Base-by-base conservation (phyloP, 2,888 invertebrate genomes). In the Drosophila subquinaria region DNA sequence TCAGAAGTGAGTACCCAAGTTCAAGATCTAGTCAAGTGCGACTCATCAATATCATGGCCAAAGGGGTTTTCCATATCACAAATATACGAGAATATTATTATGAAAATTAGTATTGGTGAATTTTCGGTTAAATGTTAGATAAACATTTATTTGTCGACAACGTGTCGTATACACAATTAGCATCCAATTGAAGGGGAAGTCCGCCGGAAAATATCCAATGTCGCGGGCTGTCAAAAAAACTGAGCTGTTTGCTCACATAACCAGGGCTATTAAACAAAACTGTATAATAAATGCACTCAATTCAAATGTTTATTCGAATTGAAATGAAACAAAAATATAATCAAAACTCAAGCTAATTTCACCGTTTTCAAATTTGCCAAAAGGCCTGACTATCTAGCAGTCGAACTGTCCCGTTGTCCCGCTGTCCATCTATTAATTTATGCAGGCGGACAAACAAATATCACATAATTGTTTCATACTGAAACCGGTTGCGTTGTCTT, bases 41-140 rank as follows among this genome's bases (percentile, higher is more conserved):
- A 69, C 50, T 82, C 78, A 80, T 69, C 38, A 35, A 11, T 15
- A 38, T 35, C 30, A 50, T 40, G 0, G 23, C 10, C 1, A 10
- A 35, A 73, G 76, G 87, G 86, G 71, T 72, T 82, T 83, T 79
- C 74, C 68, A 63, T 2, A 30, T 20, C 33, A 40, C 4, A 33
- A 42, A 59, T 38, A 23, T 56, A 61, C 68, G 63, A 69, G 72
- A 75, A 74, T 20, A 13, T 38, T 36, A 43, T 50, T 43, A 48
- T n/a, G 52, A 23, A 56, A 59, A 64, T 17, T 8, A 3, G 23
- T 50, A 59, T 10, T 3, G 50, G 10, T 63, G 57, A 45, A 47
- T 17, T 66, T 55, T 69, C 47, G 13, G 20, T 13, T n/a, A 30
- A 60, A 30, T 36, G 45, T 33, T 43, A 27, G 52, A n/a, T 38